Percentiles rank a stretch among this genome's conserved stretches.
Evolutionary conservation across 2,888 invertebrate species (phyloP).

Genomic region (Acronicta aceris): DNA sequence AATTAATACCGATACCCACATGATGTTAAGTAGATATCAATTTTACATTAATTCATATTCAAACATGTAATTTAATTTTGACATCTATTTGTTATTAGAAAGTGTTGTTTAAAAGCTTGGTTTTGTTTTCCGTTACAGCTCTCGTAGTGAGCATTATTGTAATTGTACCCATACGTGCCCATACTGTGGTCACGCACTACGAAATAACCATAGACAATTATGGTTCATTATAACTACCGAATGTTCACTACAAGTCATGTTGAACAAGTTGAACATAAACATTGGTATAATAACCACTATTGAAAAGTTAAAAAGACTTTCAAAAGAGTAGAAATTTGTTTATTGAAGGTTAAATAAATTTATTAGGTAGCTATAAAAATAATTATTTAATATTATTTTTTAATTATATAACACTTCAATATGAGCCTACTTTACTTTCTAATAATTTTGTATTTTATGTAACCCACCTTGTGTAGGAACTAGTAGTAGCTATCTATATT

Average conservation of each 20-base stretch:
- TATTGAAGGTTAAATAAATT: too few species aligned
- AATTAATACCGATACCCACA: slow-evolving; percentile 47
- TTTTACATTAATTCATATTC: slow-evolving; percentile 42
- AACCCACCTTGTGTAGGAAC: too few species aligned
- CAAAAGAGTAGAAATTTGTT: too few species aligned
- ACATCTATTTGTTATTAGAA: slow-evolving; percentile 36
- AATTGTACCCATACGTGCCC: slow-evolving; percentile 51
- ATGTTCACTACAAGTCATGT: slow-evolving; percentile 44
- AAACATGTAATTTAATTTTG: slow-evolving; percentile 33
- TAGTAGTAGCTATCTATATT: too few species aligned
- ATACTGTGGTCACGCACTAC: slow-evolving; percentile 61
- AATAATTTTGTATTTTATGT: too few species aligned
- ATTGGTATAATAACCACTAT: too few species aligned
- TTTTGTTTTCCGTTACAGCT: slow-evolving; percentile 42
- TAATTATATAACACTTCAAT: too few species aligned
- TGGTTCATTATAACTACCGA: slow-evolving; percentile 58
- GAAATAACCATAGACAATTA: slow-evolving; percentile 54
- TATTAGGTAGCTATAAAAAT: too few species aligned
- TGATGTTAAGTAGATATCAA: slow-evolving; percentile 39
- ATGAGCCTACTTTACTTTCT: too few species aligned
- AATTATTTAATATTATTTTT: too few species aligned
- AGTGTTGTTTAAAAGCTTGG: slow-evolving; percentile 33
- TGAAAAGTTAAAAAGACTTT: too few species aligned
- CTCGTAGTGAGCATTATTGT: slow-evolving; percentile 54
- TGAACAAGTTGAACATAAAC: slow-evolving; percentile 37